phyloP scores from a whole-genome alignment of 2,888 invertebrate genomes.

The Drosophila phalerata region DNA sequence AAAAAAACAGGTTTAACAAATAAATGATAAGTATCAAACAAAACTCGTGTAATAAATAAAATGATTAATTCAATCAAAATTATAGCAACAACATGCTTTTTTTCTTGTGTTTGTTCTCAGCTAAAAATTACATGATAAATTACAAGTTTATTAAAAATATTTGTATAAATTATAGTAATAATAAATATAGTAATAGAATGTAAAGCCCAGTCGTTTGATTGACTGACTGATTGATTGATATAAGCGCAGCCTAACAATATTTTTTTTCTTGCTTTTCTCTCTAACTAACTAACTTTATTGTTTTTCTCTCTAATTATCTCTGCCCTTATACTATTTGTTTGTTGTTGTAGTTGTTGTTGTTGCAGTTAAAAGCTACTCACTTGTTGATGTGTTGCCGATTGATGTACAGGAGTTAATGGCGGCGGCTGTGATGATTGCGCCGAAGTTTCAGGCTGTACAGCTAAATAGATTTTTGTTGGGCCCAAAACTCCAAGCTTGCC shows the following conservation, averaged over 20 bases:
- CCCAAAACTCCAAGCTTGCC: slow-evolving; percentile 94
- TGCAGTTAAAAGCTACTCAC: slow-evolving; percentile 85
- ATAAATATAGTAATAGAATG: slow-evolving; percentile 21
- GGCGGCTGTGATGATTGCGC: slow-evolving; percentile 86
- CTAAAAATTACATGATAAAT: slow-evolving; percentile 41
- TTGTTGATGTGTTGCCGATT: slow-evolving; percentile 84
- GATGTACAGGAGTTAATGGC: slow-evolving; percentile 86
- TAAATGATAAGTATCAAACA: slow-evolving; percentile 39
- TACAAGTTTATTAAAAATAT: slow-evolving; percentile 14
- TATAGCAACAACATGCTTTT: slow-evolving; percentile 51
- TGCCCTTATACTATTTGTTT: slow-evolving; percentile 32
- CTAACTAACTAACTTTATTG: neutral
- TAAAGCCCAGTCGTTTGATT: slow-evolving; percentile 12
- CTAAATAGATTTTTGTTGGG: slow-evolving; percentile 94
- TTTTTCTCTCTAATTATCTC: slow-evolving; percentile 7
- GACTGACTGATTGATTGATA: slow-evolving; percentile 16
- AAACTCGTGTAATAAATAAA: slow-evolving; percentile 39
- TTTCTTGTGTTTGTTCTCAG: slow-evolving; percentile 17
- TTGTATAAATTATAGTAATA: slow-evolving; percentile 28
- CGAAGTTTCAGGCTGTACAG: slow-evolving; percentile 89
- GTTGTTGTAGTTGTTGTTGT: slow-evolving; percentile 15
- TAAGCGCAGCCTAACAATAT: slow-evolving; percentile 21
- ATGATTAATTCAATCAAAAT: slow-evolving; percentile 28
- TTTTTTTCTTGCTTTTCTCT: slow-evolving; percentile 7
- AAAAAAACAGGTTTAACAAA: slow-evolving; percentile 40